Base-by-base conservation (phyloP, 1,140 invertebrate species). In the Globodera rostochiensis region DNA sequence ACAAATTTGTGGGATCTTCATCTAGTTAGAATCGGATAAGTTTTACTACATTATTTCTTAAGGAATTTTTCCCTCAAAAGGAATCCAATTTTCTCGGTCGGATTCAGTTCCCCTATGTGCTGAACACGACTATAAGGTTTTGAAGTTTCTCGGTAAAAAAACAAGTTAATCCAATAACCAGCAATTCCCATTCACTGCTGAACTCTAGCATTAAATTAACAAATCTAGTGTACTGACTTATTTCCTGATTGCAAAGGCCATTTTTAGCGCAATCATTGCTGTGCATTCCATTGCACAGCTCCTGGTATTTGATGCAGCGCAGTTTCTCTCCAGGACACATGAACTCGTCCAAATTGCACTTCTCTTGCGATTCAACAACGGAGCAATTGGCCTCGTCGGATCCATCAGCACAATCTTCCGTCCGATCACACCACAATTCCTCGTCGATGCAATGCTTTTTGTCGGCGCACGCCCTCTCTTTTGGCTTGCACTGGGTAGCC, bases 371-470 rank as follows among this genome's bases (percentile, higher is more conserved):
- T 45, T 81, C 25, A 77, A 75, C 78, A 50, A 69, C 47, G 13
- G 49, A 13, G 73, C 86, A 87, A 36, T 84, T 80, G 47, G 81
- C 80, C 88, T 99, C 97, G 90, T 99, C 97, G 13, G 95, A 95
- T 75, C 95, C 92, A 84, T 94, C 93, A 0, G 90, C 80, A 86
- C 94, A 94, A 73, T 94, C 92, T 36, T 86, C 85, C 4, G 90
- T 82, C 0, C 91, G 92, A 87, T 94, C 93, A 87, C 94, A 95
- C 4, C 94, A 90, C 25, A 92, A 86, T 1, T 90, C 84, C 0
- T 89, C 74, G 1, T 92, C 90, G 21, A 95, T 91, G 86, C 94
- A 95, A 74, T 92, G 92, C 64, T 93, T 91, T 80, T 93, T 93
- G 6, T 90, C 91, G 87, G 94, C 94, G 87, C 92, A 92, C 80